phyloP scores from a whole-genome alignment of 2,888 invertebrate species.

The Cryptus armator region DNA sequence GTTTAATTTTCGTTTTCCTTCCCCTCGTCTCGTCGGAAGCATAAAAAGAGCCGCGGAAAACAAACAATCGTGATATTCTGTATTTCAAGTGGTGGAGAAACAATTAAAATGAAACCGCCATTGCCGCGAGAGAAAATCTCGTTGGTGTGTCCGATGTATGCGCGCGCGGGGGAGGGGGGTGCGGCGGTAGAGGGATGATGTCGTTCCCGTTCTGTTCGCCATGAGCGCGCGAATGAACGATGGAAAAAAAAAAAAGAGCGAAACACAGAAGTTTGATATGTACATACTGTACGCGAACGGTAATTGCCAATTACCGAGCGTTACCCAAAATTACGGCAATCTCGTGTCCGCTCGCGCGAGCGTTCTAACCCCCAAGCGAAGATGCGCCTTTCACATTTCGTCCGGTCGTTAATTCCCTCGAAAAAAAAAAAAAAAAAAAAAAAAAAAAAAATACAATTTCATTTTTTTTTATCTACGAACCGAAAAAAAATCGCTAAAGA shows the following conservation, averaged over 20 bases:
- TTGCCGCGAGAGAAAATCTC: conserved; percentile 39
- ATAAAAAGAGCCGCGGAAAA: conserved; percentile 16
- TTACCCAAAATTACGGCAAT: conserved; percentile 68
- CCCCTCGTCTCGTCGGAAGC: background rate
- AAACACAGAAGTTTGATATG: conserved; percentile 13
- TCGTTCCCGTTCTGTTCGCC: background rate
- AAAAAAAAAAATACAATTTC: background rate
- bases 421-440: conserved; percentile 15
- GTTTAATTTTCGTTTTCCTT: conserved; percentile 8
- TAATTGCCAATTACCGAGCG: conserved; percentile 71
- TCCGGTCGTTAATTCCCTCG: conserved; percentile 39
- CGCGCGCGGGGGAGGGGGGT: background rate
- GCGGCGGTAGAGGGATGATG: background rate
- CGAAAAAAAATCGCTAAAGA: background rate
- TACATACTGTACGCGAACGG: conserved; percentile 48
- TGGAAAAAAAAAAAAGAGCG: conserved; percentile 29
- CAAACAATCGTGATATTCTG: conserved; percentile 24
- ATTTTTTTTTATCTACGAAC: too few species aligned
- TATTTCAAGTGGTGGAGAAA: conserved; percentile 34
- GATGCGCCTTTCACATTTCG: conserved; percentile 35
- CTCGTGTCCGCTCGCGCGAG: conserved; percentile 20
- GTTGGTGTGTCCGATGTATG: conserved; percentile 22
- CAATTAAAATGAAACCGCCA: conserved; percentile 48
- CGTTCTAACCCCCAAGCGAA: conserved; percentile 15
- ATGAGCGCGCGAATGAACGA: conserved; percentile 10